phyloP scores from a whole-genome alignment of 2,797 vertebrate species.

The Pangasius macronema region DNA sequence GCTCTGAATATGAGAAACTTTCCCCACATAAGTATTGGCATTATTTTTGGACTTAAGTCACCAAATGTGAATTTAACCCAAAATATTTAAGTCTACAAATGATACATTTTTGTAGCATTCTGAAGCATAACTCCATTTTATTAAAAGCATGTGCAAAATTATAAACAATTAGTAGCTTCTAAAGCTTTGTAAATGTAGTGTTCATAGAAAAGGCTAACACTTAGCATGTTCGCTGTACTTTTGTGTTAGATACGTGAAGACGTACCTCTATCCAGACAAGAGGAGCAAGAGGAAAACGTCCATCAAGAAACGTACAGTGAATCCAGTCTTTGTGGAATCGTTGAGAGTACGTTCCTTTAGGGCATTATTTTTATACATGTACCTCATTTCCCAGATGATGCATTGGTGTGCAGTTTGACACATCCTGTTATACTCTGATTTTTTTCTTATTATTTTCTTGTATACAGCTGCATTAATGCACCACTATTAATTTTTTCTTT shows the following conservation, averaged over 20 bases:
- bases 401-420: background rate
- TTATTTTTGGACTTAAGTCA: too few species aligned
- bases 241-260: conserved; percentile 63
- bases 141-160: background rate
- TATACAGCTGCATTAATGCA: background rate
- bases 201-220: background rate
- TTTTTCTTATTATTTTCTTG: background rate
- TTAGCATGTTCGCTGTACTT: too few species aligned
- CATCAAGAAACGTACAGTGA: conserved; percentile 60
- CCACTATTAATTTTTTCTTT: background rate
- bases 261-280: conserved; percentile 62
- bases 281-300: conserved; percentile 64
- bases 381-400: background rate
- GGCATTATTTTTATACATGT: background rate
- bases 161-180: background rate
- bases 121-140: background rate
- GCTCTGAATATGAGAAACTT: background rate
- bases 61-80: background rate
- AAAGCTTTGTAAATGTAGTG: background rate
- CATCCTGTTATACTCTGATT: background rate
- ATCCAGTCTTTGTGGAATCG: conserved; percentile 61
- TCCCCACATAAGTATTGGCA: background rate
- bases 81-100: background rate
- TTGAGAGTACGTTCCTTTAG: conserved; percentile 52
- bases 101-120: background rate